Conservation (phyloP, 2,888 invertebrate genomes). For the Drosophila eohydei region DNA sequence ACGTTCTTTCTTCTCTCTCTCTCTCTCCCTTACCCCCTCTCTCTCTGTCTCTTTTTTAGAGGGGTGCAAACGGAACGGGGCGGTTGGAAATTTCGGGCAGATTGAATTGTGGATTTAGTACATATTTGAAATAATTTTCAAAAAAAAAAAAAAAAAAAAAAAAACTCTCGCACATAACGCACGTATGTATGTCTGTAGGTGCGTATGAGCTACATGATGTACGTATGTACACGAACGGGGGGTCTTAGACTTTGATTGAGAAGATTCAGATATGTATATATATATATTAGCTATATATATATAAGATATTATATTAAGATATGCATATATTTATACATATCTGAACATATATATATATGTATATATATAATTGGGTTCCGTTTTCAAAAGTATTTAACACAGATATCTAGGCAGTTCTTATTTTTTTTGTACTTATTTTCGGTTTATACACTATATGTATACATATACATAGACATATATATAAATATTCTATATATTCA, state of each 20-base stretch:
- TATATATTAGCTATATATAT: constrained; percentile 5
- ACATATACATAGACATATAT: constrained; percentile 16
- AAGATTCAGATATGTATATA: constrained; percentile 26
- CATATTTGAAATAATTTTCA: constrained; percentile 75
- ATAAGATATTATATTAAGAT: constrained; percentile 1
- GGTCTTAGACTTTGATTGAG: constrained; percentile 43
- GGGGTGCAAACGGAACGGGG: constrained; percentile 7
- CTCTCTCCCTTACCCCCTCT: background rate
- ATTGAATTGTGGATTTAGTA: constrained; percentile 57
- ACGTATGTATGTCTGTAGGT: constrained; percentile 2
- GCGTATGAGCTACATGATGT: constrained; percentile 5
- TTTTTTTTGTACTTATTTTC: constrained; percentile 16
- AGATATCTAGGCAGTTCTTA: constrained; percentile 40
- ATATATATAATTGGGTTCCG: constrained; percentile 38
- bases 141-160: constrained; percentile 5
- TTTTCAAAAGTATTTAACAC: constrained; percentile 45
- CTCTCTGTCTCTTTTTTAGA: background rate
- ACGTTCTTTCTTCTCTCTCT: background rate
- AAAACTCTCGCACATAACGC: constrained; percentile 39
- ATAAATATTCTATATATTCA: constrained; percentile 12
- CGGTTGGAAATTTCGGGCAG: constrained; percentile 28
- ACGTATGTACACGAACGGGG: constrained; percentile 1
- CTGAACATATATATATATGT: constrained; percentile 20
- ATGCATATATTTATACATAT: constrained; percentile 16
- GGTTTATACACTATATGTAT: constrained; percentile 7